Base-by-base conservation (phyloP, 2,113 vertebrate genomes). In the Phrynosoma platyrhinos region DNA sequence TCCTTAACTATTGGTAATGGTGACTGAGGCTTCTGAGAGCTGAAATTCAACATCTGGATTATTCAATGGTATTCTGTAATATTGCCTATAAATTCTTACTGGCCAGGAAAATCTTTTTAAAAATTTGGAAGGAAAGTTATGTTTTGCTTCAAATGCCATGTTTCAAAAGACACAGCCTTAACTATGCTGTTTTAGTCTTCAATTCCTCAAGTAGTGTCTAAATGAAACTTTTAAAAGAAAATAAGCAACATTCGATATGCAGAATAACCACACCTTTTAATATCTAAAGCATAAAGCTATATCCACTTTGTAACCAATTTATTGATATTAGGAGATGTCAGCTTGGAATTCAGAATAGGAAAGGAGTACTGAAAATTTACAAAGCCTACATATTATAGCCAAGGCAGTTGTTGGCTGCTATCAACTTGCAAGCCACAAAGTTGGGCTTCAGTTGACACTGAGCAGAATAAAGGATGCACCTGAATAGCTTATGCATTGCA, bases 381-480 rank as follows among this genome's bases (percentile, higher is more conserved):
- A 27, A 27, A 23, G 9, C 10, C 47, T 16, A 30, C 53, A 42
- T 12, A 2, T 84, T 55, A 5, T 32, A 12, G 23, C 25, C 30
- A 16, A 79, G 36, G n/a, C 71, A 88, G 32, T 9, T 30, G 69
- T 75, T 82, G 71, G 55, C n/a, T 80, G 32, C 5, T 64, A 52
- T 36, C 23, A 40, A 30, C 47, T 72, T n/a, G 27, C 62, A 88
- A 88, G 62, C 87, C 87, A 68, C 87, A 78, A 77, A 36, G 1
- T 3, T n/a, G 47, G 58, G 62, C 72, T 69, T 42, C 40, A 36
- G 21, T n/a, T 83, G 71, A 30, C 25, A 68, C 42, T 13, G 10
- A 83, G 42, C 58, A 62, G 40, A 62, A 14, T 27, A 87, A 87
- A 87, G 52, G 14, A 23, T 76, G 87, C 87, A 88, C 87, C 87